A percentile compares a stretch with the other conserved stretches of the same genome.
phyloP scores from a whole-genome alignment of 2,113 vertebrate species.

The Tringa solitaria region DNA sequence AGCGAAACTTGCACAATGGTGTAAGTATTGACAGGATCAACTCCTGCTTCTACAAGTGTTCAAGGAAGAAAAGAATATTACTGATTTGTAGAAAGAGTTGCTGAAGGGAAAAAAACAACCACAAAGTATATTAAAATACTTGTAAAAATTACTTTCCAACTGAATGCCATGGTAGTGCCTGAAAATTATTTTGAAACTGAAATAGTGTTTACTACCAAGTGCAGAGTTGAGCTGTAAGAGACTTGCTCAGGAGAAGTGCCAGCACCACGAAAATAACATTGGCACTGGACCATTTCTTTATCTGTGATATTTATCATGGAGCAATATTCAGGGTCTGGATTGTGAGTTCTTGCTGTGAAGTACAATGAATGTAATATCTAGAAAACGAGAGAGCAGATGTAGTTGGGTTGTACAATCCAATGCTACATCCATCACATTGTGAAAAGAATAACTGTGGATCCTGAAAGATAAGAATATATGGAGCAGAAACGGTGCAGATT shows the following conservation, averaged over 20 bases:
- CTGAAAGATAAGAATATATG: conserved; percentile 44
- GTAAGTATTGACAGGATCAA: neutral
- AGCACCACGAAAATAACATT: conserved; percentile 27
- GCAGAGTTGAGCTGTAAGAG: neutral
- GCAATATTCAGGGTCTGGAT: conserved; percentile 48
- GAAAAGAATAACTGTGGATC: conserved; percentile 46
- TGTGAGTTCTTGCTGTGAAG: conserved; percentile 66
- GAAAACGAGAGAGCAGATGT: conserved; percentile 57
- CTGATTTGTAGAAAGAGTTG: neutral
- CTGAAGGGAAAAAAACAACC: neutral
- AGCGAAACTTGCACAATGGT: neutral
- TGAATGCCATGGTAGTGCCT: neutral
- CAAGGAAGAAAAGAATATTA: neutral
- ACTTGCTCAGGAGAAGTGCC: conserved; percentile 40
- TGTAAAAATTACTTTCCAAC: neutral
- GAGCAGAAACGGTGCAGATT: conserved; percentile 8
- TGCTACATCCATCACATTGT: conserved; percentile 39
- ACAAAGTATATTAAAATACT: neutral
- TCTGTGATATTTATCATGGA: conserved; percentile 56
- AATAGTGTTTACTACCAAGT: conserved; percentile 11
- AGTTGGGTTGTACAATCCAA: conserved; percentile 27
- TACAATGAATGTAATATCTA: conserved; percentile 42
- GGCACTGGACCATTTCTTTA: conserved; percentile 51
- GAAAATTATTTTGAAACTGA: neutral
- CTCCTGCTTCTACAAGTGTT: neutral